Percentiles rank a stretch among this genome's conserved stretches.
These are phyloP conservation scores for Ctenoplectra terminalis DNA, from an alignment of 1,140 invertebrate species.

Conservation along the genomic window DNA sequence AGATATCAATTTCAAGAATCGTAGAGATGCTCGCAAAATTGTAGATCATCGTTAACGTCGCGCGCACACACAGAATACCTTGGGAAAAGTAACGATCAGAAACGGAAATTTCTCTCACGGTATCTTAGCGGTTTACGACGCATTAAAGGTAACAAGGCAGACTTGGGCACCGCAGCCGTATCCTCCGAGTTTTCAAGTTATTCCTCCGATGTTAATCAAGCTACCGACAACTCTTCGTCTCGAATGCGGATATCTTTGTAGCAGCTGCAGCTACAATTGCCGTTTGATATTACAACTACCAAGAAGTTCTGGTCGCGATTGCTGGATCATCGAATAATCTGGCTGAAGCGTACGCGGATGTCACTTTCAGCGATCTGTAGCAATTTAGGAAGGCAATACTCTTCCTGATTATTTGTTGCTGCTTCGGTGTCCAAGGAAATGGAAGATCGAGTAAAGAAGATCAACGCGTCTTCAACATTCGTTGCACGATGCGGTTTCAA, in stretches of 20 bases:
- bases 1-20: background rate
- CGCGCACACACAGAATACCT: background rate
- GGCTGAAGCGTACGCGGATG: background rate
- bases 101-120: background rate
- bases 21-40: too few species aligned
- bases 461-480: too few species aligned
- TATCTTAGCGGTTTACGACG: background rate
- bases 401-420: background rate
- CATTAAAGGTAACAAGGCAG: constrained; percentile 7
- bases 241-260: background rate
- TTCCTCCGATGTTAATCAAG: constrained; percentile 46
- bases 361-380: background rate
- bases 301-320: constrained; percentile 5
- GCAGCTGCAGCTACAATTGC: constrained; percentile 42
- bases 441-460: background rate
- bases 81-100: background rate
- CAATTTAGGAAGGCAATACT: background rate
- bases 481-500: too few species aligned
- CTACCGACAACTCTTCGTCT: constrained; percentile 11
- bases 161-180: background rate
- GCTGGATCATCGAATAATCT: constrained; percentile 25
- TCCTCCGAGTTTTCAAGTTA: constrained; percentile 33
- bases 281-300: constrained; percentile 41
- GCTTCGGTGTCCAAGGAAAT: background rate
- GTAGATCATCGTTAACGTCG: background rate